phyloP scores from a whole-genome alignment of 2,113 vertebrate species.

The Elephas maximus region DNA sequence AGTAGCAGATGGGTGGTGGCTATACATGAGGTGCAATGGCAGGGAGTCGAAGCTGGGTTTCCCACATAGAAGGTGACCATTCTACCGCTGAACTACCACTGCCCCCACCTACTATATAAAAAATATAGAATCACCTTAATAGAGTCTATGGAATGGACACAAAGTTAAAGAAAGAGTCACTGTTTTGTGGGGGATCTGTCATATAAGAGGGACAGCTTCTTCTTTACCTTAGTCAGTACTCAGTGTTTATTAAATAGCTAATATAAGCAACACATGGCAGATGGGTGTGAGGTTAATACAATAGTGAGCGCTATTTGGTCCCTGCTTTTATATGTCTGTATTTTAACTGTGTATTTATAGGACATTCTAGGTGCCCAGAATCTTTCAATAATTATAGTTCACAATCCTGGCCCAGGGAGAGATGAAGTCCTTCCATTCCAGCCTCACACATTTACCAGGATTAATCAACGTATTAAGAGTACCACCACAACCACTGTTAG shows the following conservation, averaged over 20 bases:
- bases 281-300: neutral
- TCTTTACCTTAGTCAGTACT: constrained; percentile 32
- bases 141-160: neutral
- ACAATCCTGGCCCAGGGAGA: neutral
- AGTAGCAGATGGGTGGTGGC: neutral
- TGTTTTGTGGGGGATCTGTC: neutral
- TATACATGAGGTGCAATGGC: neutral
- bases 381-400: neutral
- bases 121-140: neutral
- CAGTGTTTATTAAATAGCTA: neutral
- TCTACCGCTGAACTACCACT: neutral
- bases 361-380: neutral
- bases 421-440: neutral
- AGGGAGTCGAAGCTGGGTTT: neutral
- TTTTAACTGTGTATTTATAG: neutral
- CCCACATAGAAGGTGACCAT: neutral
- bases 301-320: neutral
- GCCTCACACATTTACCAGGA: neutral
- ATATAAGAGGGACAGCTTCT: neutral
- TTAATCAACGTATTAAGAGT: neutral
- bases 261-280: neutral
- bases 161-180: neutral
- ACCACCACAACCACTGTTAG: neutral
- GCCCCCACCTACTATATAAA: neutral
- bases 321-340: neutral